Evolutionary conservation across 2,888 invertebrate genomes (phyloP), one percentile per base, ranked within the genome.

Genomic region (Ephialtes manifestator): DNA sequence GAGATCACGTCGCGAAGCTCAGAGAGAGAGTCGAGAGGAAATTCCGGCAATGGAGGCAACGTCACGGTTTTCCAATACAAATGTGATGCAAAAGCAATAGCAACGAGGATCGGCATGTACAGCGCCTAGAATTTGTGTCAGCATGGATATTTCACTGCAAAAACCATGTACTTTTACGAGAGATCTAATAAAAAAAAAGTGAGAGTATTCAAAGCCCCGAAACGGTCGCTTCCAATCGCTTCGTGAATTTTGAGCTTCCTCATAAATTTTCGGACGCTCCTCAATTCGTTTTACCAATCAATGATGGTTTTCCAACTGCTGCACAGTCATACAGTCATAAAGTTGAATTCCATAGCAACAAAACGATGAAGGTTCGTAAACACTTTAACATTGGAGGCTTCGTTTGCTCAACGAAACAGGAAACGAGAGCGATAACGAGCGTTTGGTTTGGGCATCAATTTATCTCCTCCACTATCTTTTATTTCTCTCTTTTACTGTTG

Each of bases 351-450:
- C 13, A 43, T 43, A 0, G 55, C 71, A 3, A 4, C 28, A 13
- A 28, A 39, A 20, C 43, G n/a, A 10, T 20, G 8, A 8, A 20
- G 35, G 35, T n/a, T n/a, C 15, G 24, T 35, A 55, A 55, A 55
- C 35, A 39, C 53, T 55, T 20, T 11, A 20, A 18, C 53, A 20
- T 18, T 43, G 65, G 11, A n/a, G 60, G 39, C 15, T 35, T 15
- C 31, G 51, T 70, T 28, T 53, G n/a, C 18, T 35, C 18, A 55
- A 35, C 71, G 71, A 39, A 71, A 53, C 55, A 39, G 55, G 24
- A 72, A 39, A 55, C n/a, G 24, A 51, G 39, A 28, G 55, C 72
- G 72, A 72, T 72, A 72, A 72, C 72, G 58, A 72, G 72, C 39
- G 43, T 72, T 72, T 55, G 18, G 24, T 43, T 13, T 18, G 53